Conservation (phyloP, 2,113 vertebrate species). For the Paramisgurnus dabryanus region DNA sequence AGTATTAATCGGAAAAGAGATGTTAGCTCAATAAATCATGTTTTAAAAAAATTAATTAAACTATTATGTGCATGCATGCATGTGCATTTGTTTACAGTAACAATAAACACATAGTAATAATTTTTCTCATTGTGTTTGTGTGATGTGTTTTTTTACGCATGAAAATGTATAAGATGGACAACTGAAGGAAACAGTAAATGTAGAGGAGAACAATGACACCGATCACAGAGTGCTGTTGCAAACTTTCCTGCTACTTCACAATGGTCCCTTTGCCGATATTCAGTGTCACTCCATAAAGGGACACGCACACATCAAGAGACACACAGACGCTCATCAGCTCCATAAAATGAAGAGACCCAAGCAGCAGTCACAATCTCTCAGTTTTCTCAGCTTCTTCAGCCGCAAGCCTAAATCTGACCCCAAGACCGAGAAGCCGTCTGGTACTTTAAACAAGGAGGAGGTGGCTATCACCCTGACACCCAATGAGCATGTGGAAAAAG, state of each 20-base stretch:
- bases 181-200: neutral
- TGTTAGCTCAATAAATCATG: too few species aligned
- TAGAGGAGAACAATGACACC: constrained; percentile 33
- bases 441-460: constrained; percentile 62
- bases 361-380: constrained; percentile 69
- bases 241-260: constrained; percentile 3
- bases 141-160: constrained; percentile 23
- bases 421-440: constrained; percentile 53
- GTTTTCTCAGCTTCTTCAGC: constrained; percentile 78
- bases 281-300: constrained; percentile 19
- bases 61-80: too few species aligned
- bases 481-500: constrained; percentile 67
- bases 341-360: constrained; percentile 77
- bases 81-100: too few species aligned
- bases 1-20: too few species aligned
- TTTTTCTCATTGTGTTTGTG: neutral
- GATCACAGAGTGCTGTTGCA: neutral
- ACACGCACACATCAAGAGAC: constrained; percentile 30
- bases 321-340: constrained; percentile 51
- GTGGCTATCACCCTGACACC: constrained; percentile 64
- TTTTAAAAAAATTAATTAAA: too few species aligned
- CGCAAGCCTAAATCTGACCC: constrained; percentile 74
- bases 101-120: neutral
- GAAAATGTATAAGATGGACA: neutral
- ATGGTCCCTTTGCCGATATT: constrained; percentile 14